These are phyloP conservation scores for Epizoanthus rinbou DNA, from an alignment of 92 coral and sea anemone genomes.

Conservation along the genomic window DNA sequence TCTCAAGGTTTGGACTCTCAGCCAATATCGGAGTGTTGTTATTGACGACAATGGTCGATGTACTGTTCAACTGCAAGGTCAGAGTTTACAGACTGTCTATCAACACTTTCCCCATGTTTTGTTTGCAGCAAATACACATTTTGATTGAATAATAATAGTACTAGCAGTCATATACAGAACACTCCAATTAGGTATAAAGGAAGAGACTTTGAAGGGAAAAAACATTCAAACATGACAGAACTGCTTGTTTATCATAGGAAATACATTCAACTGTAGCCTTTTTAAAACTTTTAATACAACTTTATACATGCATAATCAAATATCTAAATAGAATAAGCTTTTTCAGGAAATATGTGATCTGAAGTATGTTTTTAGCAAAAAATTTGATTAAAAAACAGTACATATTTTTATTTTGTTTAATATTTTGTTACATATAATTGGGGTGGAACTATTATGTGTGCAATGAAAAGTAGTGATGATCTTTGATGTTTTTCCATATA, in stretches of 20 bases:
- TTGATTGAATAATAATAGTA: conserved; percentile 32
- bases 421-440: no score
- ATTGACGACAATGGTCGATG: conserved; percentile 48
- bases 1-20: conserved; percentile 45
- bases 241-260: conserved; percentile 25
- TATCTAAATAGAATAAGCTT: conserved; percentile 17
- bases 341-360: conserved; percentile 19
- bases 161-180: no score
- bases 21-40: conserved; percentile 49
- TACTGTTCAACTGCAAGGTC: conserved; percentile 55
- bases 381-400: conserved; percentile 1
- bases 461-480: conserved; percentile 9
- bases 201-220: no score
- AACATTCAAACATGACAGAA: background rate
- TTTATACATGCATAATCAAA: conserved; percentile 19
- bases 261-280: conserved; percentile 9
- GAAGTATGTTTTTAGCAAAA: conserved; percentile 5
- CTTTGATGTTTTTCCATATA: conserved; percentile 16
- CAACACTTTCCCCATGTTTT: conserved; percentile 44
- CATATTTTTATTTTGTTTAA: background rate
- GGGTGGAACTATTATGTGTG: no score
- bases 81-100: conserved; percentile 47
- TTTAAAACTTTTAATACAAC: conserved; percentile 30
- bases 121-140: conserved; percentile 55
- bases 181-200: no score